Percentiles rank a stretch among this genome's conserved stretches.
These are phyloP conservation scores for Troides helena DNA, from an alignment of 2,888 invertebrate species.

Conservation along the genomic window DNA sequence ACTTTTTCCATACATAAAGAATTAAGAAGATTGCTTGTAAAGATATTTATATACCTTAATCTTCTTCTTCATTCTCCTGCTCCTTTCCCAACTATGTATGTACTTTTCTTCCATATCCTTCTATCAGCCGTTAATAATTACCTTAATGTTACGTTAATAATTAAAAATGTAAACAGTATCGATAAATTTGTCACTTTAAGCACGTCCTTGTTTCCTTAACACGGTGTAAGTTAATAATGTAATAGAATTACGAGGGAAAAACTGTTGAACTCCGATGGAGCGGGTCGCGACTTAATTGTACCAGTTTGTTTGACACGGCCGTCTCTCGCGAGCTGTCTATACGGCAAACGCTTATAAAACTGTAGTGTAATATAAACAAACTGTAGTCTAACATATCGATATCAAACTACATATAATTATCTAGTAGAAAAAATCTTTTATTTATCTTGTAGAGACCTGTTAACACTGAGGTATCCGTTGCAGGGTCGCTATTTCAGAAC, in stretches of 20 bases:
- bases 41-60: not conserved
- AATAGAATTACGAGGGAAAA: slow-evolving; percentile 80
- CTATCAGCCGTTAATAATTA: no score
- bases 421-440: no score
- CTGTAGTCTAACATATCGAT: no score
- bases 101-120: no score
- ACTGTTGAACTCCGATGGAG: slow-evolving; percentile 73
- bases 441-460: no score
- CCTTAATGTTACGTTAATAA: not conserved
- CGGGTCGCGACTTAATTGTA: slow-evolving; percentile 75
- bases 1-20: not conserved
- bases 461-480: no score
- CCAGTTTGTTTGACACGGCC: slow-evolving; percentile 65
- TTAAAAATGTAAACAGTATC: slow-evolving; percentile 4
- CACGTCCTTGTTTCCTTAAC: slow-evolving; percentile 54
- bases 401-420: no score
- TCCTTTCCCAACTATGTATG: no score
- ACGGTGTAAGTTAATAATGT: slow-evolving; percentile 79
- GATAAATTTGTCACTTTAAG: slow-evolving; percentile 4
- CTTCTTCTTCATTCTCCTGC: no score
- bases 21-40: not conserved
- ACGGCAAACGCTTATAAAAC: not conserved
- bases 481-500: no score
- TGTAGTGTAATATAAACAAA: no score
- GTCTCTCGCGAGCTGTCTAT: slow-evolving; percentile 41